A percentile compares a stretch with the other conserved stretches of the same genome.
Evolutionary conservation across 2,113 vertebrate species (phyloP).

Genomic region (Vulpes lagopus): DNA sequence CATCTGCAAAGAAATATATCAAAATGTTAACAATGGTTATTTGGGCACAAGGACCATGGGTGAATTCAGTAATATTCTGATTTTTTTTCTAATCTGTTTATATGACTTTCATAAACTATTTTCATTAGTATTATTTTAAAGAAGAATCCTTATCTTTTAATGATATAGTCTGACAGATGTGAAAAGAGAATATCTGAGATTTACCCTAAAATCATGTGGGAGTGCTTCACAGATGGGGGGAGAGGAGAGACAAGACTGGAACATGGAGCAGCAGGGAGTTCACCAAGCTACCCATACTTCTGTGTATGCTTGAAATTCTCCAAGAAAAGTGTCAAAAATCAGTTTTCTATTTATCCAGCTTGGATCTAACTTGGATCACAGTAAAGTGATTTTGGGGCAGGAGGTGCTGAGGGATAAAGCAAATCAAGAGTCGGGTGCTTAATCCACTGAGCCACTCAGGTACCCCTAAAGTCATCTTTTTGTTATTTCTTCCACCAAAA

Average conservation of each 20-base stretch:
- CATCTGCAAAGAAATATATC: background rate
- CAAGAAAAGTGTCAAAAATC: background rate
- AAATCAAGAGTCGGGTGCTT: background rate
- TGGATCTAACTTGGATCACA: background rate
- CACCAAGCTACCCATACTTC: background rate
- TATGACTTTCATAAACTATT: background rate
- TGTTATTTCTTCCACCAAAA: background rate
- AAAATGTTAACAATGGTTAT: constrained; percentile 12
- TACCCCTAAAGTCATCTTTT: background rate
- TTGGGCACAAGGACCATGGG: background rate
- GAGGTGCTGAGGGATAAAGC: background rate
- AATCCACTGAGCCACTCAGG: background rate
- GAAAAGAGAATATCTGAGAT: background rate
- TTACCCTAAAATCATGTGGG: background rate
- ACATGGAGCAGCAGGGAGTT: accelerated
- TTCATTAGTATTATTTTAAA: background rate
- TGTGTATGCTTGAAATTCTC: background rate
- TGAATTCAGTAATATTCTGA: background rate
- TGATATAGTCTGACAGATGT: background rate
- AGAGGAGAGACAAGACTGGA: background rate
- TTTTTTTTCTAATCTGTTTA: background rate
- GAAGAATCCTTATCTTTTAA: background rate
- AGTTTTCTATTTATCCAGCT: background rate
- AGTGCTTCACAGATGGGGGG: too few species aligned
- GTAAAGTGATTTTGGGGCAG: background rate